A percentile compares a stretch with the other conserved stretches of the same genome.
phyloP scores from a whole-genome alignment of 92 coral and sea anemone genomes.

The Muricea muricata region DNA sequence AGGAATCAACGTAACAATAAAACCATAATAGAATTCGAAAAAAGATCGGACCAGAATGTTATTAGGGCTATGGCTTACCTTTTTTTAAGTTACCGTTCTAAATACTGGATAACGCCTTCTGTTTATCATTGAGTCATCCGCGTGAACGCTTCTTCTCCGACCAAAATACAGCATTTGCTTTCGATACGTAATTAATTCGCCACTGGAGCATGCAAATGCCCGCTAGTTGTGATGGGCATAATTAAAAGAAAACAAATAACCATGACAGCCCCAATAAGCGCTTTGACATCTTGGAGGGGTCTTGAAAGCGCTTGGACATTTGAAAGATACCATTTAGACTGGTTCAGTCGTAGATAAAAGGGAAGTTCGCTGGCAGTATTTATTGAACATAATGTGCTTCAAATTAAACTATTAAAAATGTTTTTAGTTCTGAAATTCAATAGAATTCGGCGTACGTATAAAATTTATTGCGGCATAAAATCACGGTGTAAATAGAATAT shows the following conservation, averaged over 20 bases:
- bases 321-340: too few relatives aligned
- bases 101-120: background rate
- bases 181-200: background rate
- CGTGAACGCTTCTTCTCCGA: background rate
- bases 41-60: too few relatives aligned
- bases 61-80: background rate
- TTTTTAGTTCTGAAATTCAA: too few relatives aligned
- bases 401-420: too few relatives aligned
- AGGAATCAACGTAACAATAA: too few relatives aligned
- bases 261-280: background rate
- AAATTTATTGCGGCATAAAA: too few relatives aligned
- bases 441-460: too few relatives aligned
- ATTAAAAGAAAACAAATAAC: background rate
- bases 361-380: too few relatives aligned
- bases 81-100: background rate
- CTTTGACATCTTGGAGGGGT: background rate
- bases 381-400: too few relatives aligned
- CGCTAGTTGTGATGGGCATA: background rate
- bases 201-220: conserved; percentile 8
- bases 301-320: background rate
- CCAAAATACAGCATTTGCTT: background rate
- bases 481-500: too few relatives aligned
- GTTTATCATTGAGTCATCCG: background rate
- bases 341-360: too few relatives aligned
- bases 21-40: too few relatives aligned